Base-by-base conservation (phyloP, 2,888 invertebrate genomes). In the Deroplatys truncata region DNA sequence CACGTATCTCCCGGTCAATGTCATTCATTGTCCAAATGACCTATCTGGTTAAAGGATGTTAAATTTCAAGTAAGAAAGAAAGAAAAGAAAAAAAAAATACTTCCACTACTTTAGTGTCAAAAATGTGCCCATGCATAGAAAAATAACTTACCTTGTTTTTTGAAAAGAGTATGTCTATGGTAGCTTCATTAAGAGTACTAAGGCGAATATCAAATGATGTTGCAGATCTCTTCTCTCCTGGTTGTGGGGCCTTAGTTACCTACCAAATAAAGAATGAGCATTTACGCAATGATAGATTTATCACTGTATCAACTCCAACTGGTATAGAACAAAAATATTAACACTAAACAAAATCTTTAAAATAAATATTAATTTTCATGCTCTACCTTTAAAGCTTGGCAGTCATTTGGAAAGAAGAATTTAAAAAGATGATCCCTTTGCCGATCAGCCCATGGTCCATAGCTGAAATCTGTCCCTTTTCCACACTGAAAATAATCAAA, bases 371-470 rank as follows among this genome's bases (percentile, higher is more conserved):
- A 20, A 72, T 16, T 72, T 16, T 72, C 5, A 72, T 20, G 28
- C 89, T 31, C 90, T 91, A 92, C 95, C 93, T 96, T 96, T 93
- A 98, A 95, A 90, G 96, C 96, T 92, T 97, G 96, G 94, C 96
- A 98, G 93, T 98, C 97, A 91, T 97, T 96, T 13, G 98, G 99
- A 93, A 98, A 99, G 94, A 99, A 99, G 93, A 99, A 98, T 94
- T 97, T 98, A 94, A 98, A 99, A 72, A 99, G 94, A 93, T 98
- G 97, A 93, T 99, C 99, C 91, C 99, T 95, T 93, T 99, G 99
- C 88, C 99, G 95, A 93, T 99, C 99, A 5, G 99, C 99, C 99
- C 99, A 99, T 0, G 99, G 99, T 0, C 99, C 99, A 93, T 99
- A 99, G 93, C 98, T 99, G 92, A 99, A 98, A 92, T 98, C 98